These are phyloP conservation scores for Ophthalmolycus amberensis DNA, from an alignment of 2,113 vertebrate species.

Conservation along the genomic window DNA sequence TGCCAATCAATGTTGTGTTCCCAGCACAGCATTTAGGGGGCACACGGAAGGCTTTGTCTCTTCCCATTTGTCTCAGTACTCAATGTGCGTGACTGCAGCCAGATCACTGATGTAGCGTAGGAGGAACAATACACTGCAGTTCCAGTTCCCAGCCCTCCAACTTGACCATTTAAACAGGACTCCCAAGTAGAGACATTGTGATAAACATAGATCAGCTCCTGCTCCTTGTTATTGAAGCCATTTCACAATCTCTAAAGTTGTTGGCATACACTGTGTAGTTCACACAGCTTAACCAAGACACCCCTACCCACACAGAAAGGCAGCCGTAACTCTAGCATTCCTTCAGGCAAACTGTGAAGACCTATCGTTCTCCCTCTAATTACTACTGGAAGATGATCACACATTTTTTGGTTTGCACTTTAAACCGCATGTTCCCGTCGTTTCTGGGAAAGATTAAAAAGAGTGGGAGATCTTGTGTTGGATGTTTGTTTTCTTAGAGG, in stretches of 20 bases:
- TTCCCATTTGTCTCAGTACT: slow-evolving; percentile 77
- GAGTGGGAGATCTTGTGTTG: slow-evolving; percentile 31
- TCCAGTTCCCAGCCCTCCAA: slow-evolving; percentile 52
- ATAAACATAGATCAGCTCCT: slow-evolving; percentile 60
- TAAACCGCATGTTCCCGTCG: slow-evolving; percentile 32
- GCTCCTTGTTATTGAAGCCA: slow-evolving; percentile 54
- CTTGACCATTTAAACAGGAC: slow-evolving; percentile 42
- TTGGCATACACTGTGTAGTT: slow-evolving; percentile 19
- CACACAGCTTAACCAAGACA: slow-evolving; percentile 39
- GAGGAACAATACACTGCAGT: slow-evolving; percentile 59
- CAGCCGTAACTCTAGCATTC: slow-evolving; percentile 35
- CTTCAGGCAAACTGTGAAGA: slow-evolving; percentile 48
- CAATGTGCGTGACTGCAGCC: slow-evolving; percentile 72
- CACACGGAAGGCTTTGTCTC: slow-evolving; percentile 80
- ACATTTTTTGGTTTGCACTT: slow-evolving; percentile 42
- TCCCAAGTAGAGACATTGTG: slow-evolving; percentile 36
- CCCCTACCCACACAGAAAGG: slow-evolving; percentile 13
- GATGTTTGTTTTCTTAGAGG: slow-evolving; percentile 41
- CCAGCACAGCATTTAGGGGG: slow-evolving; percentile 67
- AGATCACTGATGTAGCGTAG: slow-evolving; percentile 61
- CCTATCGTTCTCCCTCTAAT: slow-evolving; percentile 60
- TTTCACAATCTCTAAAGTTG: slow-evolving; percentile 51
- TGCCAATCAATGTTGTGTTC: slow-evolving; percentile 75
- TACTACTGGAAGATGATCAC: slow-evolving; percentile 66
- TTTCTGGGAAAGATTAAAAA: slow-evolving; percentile 60